A percentile compares a stretch with the other conserved stretches of the same genome.
phyloP scores from a whole-genome alignment of 2,888 invertebrate genomes.

The Limnephilus marmoratus region DNA sequence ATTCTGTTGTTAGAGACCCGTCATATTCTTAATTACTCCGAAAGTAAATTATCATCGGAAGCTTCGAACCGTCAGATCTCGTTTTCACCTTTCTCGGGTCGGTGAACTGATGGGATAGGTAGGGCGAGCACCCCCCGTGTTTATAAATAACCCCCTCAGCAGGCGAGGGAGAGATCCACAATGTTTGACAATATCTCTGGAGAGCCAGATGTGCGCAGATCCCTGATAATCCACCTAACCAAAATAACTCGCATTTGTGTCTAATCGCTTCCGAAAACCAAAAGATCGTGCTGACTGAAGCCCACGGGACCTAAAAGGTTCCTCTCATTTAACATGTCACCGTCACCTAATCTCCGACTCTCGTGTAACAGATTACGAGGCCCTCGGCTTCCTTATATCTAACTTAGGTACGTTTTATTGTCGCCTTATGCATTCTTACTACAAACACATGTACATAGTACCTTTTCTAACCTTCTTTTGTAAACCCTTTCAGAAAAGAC shows the following conservation, averaged over 20 bases:
- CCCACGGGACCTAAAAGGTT: not conserved
- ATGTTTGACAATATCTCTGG: constrained; percentile 9
- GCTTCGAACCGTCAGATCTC: not conserved
- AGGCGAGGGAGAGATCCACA: not conserved
- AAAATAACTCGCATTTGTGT: constrained; percentile 17
- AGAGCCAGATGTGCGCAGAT: constrained; percentile 29
- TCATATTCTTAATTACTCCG: not conserved
- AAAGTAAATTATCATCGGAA: not conserved
- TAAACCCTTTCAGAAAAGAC: not conserved
- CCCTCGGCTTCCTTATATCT: not conserved
- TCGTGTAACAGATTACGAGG: not conserved
- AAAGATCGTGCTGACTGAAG: constrained; percentile 18
- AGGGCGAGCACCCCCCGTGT: not conserved
- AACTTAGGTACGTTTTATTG: not conserved
- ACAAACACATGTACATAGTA: not conserved
- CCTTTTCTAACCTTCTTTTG: not conserved
- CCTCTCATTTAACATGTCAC: not conserved
- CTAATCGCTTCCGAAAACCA: constrained; percentile 25
- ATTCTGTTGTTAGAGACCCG: not conserved
- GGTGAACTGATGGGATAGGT: constrained; percentile 5
- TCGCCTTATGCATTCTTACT: not conserved
- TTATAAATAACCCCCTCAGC: constrained; percentile 29
- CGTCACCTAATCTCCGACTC: not conserved
- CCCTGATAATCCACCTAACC: not conserved
- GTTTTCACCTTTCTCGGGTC: constrained; percentile 5